Evolutionary conservation across 2,797 vertebrate genomes (phyloP).

Genomic region (Hyperoplus immaculatus): DNA sequence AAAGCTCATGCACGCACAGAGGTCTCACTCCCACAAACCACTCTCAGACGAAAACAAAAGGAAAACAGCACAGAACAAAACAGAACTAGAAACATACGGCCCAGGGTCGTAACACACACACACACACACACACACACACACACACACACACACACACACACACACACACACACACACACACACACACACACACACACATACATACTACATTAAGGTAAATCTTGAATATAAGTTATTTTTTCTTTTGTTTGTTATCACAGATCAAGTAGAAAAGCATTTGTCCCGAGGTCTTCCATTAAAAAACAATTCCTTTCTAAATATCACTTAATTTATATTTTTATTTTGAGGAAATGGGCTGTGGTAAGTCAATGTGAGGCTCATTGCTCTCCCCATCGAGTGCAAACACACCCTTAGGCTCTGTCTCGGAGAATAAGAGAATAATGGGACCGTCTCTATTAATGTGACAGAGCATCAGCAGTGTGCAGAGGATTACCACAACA

Average conservation of each 20-base stretch:
- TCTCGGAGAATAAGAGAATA: slow-evolving; percentile 53
- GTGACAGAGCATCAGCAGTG: slow-evolving; percentile 39
- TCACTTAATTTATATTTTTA: slow-evolving; percentile 52
- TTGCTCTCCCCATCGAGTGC: slow-evolving; percentile 53
- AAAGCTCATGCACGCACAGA: no score
- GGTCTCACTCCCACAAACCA: no score
- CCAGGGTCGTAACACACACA: no score
- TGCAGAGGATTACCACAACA: slow-evolving; percentile 18
- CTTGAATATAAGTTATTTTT: background rate
- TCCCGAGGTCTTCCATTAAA: slow-evolving; percentile 27
- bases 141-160: no score
- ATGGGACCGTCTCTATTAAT: slow-evolving; percentile 46
- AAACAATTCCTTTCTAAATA: slow-evolving; percentile 52
- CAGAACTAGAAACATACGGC: no score
- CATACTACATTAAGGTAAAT: background rate
- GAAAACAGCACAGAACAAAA: no score
- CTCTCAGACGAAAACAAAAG: no score
- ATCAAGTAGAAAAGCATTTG: slow-evolving; percentile 9
- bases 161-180: background rate
- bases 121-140: no score
- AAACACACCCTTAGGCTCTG: slow-evolving; percentile 54
- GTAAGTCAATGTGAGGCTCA: slow-evolving; percentile 59
- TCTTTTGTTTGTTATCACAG: background rate
- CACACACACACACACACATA: background rate
- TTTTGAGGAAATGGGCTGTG: slow-evolving; percentile 66